Conservation (phyloP, 2,888 invertebrate genomes). For the Lagria hirta region DNA sequence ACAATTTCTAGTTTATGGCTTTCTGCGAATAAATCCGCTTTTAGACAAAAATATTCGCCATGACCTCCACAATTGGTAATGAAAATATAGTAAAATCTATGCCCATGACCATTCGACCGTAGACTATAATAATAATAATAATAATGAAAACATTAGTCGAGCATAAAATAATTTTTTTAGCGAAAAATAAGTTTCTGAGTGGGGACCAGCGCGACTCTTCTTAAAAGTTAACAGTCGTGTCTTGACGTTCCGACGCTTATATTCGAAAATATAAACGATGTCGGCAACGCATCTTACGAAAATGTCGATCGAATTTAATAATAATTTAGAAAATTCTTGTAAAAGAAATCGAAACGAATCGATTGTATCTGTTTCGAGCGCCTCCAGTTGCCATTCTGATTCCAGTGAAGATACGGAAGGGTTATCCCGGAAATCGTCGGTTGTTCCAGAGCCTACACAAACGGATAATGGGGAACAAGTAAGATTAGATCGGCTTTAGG, state of each 20-base stretch:
- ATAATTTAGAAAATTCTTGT: slow-evolving; percentile 22
- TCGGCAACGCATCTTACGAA: slow-evolving; percentile 22
- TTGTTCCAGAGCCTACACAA: slow-evolving; percentile 16
- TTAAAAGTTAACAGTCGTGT: neutral
- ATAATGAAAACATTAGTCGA: no score
- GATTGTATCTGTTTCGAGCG: slow-evolving; percentile 40
- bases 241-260: neutral
- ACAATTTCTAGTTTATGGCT: no score
- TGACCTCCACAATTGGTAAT: no score
- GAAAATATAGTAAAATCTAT: no score
- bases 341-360: slow-evolving; percentile 25
- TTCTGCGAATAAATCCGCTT: no score
- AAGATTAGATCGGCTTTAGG: slow-evolving; percentile 18
- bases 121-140: no score
- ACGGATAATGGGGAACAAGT: slow-evolving; percentile 13
- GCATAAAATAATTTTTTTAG: neutral
- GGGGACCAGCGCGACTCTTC: no score
- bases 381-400: slow-evolving; percentile 40
- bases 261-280: slow-evolving; percentile 13
- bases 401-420: slow-evolving; percentile 39
- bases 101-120: no score
- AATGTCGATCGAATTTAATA: slow-evolving; percentile 30
- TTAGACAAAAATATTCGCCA: no score
- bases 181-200: neutral
- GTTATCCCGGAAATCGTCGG: slow-evolving; percentile 19